phyloP scores from a whole-genome alignment of 2,797 vertebrate species.

The Varecia variegata region DNA sequence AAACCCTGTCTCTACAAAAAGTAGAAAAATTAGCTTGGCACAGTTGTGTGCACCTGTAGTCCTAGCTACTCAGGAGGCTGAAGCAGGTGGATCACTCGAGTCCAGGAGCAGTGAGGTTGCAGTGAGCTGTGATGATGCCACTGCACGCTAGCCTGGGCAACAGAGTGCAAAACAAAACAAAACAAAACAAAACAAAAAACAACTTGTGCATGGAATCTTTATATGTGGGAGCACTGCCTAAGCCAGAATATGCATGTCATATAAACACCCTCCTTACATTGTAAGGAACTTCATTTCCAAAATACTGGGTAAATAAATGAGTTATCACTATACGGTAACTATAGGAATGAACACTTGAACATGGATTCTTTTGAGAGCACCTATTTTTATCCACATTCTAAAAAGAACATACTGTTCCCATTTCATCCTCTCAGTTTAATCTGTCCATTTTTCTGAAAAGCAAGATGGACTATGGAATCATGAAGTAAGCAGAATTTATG shows the following conservation, averaged over 20 bases:
- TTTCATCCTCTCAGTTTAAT: slow-evolving; percentile 6
- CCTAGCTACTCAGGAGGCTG: not conserved
- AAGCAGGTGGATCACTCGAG: not conserved
- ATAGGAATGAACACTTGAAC: slow-evolving; percentile 25
- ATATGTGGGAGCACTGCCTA: not conserved
- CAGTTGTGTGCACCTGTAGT: not conserved
- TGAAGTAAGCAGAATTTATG: not conserved
- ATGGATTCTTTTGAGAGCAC: not conserved
- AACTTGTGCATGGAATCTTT: not conserved
- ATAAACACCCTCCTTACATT: not conserved
- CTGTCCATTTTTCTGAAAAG: slow-evolving; percentile 40
- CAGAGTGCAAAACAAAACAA: not conserved
- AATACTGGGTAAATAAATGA: slow-evolving; percentile 11
- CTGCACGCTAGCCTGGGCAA: not conserved
- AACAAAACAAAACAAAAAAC: not conserved
- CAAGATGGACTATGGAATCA: not conserved
- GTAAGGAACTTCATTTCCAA: not conserved
- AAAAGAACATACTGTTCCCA: not conserved
- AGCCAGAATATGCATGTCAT: not conserved
- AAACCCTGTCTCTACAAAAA: not conserved
- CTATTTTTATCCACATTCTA: not conserved
- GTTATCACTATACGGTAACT: not conserved
- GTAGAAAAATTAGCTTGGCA: not conserved
- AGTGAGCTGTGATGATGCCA: not conserved
- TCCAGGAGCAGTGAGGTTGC: not conserved